Evolutionary conservation across 2,113 vertebrate species (phyloP).

Genomic region (Aldabrachelys gigantea): DNA sequence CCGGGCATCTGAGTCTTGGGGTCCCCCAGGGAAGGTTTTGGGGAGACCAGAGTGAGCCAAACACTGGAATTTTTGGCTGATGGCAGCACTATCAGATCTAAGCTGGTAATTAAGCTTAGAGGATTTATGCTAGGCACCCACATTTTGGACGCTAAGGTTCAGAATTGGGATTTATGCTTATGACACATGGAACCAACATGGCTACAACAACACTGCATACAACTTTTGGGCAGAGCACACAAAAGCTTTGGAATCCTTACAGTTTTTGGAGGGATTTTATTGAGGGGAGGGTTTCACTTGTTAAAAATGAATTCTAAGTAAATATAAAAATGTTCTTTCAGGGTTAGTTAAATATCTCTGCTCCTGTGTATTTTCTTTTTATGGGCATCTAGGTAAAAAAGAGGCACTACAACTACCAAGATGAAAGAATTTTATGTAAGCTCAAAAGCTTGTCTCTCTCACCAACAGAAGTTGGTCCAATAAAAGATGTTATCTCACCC

Average conservation of each 20-base stretch:
- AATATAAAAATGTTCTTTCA: not conserved
- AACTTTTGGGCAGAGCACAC: not conserved
- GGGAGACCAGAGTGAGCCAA: too few relatives aligned
- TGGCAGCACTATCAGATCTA: too few relatives aligned
- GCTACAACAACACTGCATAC: not conserved
- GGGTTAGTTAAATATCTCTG: not conserved
- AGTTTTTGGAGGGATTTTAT: not conserved
- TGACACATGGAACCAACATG: not conserved
- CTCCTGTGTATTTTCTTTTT: constrained; percentile 19
- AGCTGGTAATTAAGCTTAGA: too few relatives aligned
- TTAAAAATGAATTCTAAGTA: constrained; percentile 16
- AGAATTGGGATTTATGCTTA: too few relatives aligned
- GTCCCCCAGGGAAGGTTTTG: too few relatives aligned
- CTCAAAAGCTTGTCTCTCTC: not conserved
- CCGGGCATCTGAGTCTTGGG: too few relatives aligned
- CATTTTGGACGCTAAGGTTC: too few relatives aligned
- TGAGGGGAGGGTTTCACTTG: not conserved
- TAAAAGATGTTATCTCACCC: not conserved
- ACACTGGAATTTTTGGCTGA: too few relatives aligned
- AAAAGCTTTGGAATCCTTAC: constrained; percentile 7
- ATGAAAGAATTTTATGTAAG: not conserved
- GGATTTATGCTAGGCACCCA: too few relatives aligned
- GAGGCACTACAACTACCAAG: not conserved
- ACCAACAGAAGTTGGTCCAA: not conserved
- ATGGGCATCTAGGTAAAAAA: constrained; percentile 8